A percentile compares a stretch with the other conserved stretches of the same genome.
Evolutionary conservation across 2,113 vertebrate species (phyloP).

Genomic region (Ginglymostoma cirratum): DNA sequence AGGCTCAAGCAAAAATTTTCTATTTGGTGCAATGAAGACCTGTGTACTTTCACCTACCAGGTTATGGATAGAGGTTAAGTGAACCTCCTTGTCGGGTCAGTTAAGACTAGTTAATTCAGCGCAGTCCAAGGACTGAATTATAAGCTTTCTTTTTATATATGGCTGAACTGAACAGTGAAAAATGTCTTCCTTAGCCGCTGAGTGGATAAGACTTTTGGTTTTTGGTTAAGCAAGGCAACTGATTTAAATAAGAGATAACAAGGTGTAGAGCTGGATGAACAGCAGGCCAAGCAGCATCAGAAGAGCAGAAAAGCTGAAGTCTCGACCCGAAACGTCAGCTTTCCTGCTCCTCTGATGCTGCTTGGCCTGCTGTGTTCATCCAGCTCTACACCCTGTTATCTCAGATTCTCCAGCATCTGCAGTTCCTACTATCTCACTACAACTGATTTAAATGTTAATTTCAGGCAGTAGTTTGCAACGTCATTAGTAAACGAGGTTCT

Average conservation of each 20-base stretch:
- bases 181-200: neutral
- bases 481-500: conserved; percentile 10
- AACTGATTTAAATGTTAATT: neutral
- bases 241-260: too few species aligned
- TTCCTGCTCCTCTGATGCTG: too few species aligned
- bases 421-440: too few species aligned
- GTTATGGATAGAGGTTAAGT: neutral
- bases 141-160: neutral
- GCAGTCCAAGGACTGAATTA: neutral
- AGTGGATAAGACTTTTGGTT: too few species aligned
- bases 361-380: too few species aligned
- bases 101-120: neutral
- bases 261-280: too few species aligned
- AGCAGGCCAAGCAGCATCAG: neutral
- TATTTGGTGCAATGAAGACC: neutral
- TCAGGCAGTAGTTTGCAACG: neutral
- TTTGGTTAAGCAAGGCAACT: too few species aligned
- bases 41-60: neutral
- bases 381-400: too few species aligned
- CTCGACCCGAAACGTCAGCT: too few species aligned
- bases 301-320: neutral
- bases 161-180: neutral
- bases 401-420: too few species aligned
- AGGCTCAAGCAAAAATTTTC: neutral
- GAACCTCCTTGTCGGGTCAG: neutral